Percentiles rank a stretch among this genome's conserved stretches.
phyloP scores from a whole-genome alignment of 2,113 vertebrate species.

The Takifugu bimaculatus region DNA sequence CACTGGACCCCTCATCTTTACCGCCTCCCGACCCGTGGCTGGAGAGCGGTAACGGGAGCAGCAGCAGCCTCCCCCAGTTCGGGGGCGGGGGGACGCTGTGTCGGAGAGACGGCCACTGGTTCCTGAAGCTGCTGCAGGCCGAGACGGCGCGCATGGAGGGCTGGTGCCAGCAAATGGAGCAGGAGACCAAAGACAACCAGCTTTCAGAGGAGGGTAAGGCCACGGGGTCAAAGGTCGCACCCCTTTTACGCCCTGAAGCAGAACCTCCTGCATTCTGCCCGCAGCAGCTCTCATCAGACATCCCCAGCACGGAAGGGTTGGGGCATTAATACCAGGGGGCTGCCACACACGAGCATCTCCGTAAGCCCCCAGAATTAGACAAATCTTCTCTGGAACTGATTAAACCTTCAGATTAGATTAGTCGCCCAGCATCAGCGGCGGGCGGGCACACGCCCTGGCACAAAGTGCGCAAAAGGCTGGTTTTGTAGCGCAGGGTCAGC shows the following conservation, averaged over 20 bases:
- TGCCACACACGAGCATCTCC: conserved; percentile 50
- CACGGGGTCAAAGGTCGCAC: too few relatives aligned
- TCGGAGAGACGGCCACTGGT: conserved; percentile 94
- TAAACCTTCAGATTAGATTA: conserved; percentile 72
- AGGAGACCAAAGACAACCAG: conserved; percentile 96
- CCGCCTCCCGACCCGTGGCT: conserved; percentile 97
- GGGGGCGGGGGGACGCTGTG: conserved; percentile 76
- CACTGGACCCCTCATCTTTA: conserved; percentile 91
- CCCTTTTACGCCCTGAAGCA: conserved; percentile 3
- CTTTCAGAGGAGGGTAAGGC: conserved; percentile 93
- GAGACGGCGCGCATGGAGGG: conserved; percentile 95
- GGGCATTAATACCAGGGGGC: conserved; percentile 57
- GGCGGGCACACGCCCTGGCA: conserved; percentile 10
- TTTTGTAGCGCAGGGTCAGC: background rate
- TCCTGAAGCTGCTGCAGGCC: conserved; percentile 95
- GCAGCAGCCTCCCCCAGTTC: conserved; percentile 64
- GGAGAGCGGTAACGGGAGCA: conserved; percentile 81
- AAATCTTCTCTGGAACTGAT: conserved; percentile 70
- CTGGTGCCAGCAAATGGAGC: conserved; percentile 99
- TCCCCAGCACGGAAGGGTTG: conserved; percentile 43
- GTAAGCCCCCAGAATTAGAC: conserved; percentile 70
- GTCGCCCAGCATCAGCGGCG: conserved; percentile 45
- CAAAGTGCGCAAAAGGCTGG: background rate
- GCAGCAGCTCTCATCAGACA: conserved; percentile 38
- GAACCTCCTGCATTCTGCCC: conserved; percentile 11